Conservation (phyloP, 2,113 vertebrate genomes). For the Neofelis nebulosa region DNA sequence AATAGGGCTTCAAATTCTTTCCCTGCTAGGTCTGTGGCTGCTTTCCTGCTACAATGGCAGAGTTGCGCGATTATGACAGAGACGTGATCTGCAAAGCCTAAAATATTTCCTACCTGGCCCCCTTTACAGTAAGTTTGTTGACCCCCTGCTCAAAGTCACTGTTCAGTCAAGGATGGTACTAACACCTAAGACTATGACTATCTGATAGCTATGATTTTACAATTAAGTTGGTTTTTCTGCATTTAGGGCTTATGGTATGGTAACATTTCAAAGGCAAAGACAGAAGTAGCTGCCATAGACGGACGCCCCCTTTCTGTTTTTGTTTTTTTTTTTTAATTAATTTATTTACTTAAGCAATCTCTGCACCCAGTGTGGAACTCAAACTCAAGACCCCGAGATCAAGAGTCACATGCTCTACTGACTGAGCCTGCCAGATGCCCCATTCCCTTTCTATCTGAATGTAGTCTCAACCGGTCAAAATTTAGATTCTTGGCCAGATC, state of each 20-base stretch:
- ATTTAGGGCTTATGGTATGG: background rate
- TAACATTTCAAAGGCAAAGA: conserved; percentile 31
- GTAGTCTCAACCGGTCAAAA: background rate
- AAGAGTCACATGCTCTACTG: background rate
- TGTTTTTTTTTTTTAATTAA: too few species aligned
- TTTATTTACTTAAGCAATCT: background rate
- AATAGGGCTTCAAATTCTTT: conserved; percentile 56
- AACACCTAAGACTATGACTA: background rate
- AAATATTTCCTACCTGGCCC: background rate
- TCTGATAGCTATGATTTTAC: background rate
- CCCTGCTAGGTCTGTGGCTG: conserved; percentile 43
- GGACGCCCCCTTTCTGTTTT: background rate
- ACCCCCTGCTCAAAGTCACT: background rate
- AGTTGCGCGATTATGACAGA: background rate
- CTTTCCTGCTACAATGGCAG: background rate
- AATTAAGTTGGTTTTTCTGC: background rate
- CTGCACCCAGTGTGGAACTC: background rate
- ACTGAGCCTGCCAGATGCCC: background rate
- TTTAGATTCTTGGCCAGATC: background rate
- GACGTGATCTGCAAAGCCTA: background rate
- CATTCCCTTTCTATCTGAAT: conserved; percentile 37
- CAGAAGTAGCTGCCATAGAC: background rate
- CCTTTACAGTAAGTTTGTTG: background rate
- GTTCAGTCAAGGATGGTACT: background rate
- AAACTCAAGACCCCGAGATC: background rate